Percentiles rank a stretch among this genome's conserved stretches.
Evolutionary conservation across 2,888 invertebrate genomes (phyloP).

Genomic region (Carabus problematicus): DNA sequence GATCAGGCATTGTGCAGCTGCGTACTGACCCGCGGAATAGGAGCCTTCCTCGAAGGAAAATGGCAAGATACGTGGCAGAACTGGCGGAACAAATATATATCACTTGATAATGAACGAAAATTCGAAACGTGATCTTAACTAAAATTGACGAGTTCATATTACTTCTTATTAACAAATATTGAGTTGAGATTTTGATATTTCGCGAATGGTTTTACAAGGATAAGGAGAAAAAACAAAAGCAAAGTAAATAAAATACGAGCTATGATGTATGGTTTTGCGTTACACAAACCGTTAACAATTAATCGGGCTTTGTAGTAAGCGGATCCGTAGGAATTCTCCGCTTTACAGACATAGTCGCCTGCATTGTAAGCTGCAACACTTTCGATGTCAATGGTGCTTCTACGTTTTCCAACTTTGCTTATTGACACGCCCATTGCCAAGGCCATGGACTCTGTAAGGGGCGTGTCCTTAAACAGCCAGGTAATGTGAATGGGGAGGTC

Average conservation of each 20-base stretch:
- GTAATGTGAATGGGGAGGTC: slow-evolving; percentile 66
- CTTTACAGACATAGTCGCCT: slow-evolving; percentile 72
- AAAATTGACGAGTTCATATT: too few relatives aligned
- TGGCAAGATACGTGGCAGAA: slow-evolving; percentile 68
- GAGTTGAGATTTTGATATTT: too few relatives aligned
- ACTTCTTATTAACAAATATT: too few relatives aligned
- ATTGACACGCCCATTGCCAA: slow-evolving; percentile 61
- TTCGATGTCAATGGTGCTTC: slow-evolving; percentile 73
- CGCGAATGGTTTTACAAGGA: slow-evolving; percentile 45
- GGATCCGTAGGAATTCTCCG: slow-evolving; percentile 70
- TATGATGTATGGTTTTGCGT: slow-evolving; percentile 22
- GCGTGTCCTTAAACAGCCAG: slow-evolving; percentile 65
- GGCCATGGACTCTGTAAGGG: slow-evolving; percentile 49
- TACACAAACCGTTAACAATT: slow-evolving; percentile 69
- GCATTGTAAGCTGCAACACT: slow-evolving; percentile 70
- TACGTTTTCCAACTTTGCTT: slow-evolving; percentile 65
- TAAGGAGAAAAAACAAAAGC: background rate
- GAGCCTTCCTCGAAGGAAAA: slow-evolving; percentile 69
- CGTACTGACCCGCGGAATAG: slow-evolving; percentile 65
- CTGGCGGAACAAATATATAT: slow-evolving; percentile 56
- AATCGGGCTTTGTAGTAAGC: slow-evolving; percentile 67
- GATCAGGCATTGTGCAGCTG: slow-evolving; percentile 67
- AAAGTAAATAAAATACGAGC: background rate
- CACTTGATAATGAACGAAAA: slow-evolving; percentile 15
- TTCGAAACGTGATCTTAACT: too few relatives aligned